Evolutionary conservation across 2,797 vertebrate species (phyloP).

Genomic region (Tragopan temminckii): DNA sequence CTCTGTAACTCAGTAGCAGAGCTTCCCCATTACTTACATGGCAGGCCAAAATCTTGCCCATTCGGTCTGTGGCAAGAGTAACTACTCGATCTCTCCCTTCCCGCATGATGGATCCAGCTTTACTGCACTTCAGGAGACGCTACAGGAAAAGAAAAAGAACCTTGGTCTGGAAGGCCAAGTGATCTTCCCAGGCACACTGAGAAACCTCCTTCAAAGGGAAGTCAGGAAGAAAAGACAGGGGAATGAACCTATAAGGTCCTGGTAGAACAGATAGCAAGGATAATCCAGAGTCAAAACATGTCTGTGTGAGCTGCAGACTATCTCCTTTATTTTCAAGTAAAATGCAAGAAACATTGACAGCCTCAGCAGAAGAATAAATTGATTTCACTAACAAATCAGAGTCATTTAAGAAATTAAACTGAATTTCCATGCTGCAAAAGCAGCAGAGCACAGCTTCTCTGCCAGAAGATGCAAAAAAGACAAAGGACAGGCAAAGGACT

Average conservation of each 20-base stretch:
- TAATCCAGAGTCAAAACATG: not conserved
- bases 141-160: slow-evolving; percentile 44
- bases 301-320: not conserved
- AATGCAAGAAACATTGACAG: not conserved
- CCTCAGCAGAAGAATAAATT: not conserved
- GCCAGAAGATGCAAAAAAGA: not conserved
- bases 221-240: not conserved
- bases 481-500: not conserved
- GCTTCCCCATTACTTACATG: slow-evolving; percentile 86
- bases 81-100: slow-evolving; percentile 92
- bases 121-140: slow-evolving; percentile 90
- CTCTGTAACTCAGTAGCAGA: not conserved
- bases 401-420: not conserved
- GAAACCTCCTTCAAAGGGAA: not conserved
- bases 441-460: not conserved
- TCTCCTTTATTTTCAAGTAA: not conserved
- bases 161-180: not conserved
- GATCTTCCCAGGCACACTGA: not conserved
- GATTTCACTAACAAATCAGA: not conserved
- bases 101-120: slow-evolving; percentile 92
- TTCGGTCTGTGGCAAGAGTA: slow-evolving; percentile 86
- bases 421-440: not conserved
- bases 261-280: not conserved
- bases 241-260: not conserved
- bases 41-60: slow-evolving; percentile 89